phyloP scores from a whole-genome alignment of 2,113 vertebrate species.

The Gambusia holbrooki region DNA sequence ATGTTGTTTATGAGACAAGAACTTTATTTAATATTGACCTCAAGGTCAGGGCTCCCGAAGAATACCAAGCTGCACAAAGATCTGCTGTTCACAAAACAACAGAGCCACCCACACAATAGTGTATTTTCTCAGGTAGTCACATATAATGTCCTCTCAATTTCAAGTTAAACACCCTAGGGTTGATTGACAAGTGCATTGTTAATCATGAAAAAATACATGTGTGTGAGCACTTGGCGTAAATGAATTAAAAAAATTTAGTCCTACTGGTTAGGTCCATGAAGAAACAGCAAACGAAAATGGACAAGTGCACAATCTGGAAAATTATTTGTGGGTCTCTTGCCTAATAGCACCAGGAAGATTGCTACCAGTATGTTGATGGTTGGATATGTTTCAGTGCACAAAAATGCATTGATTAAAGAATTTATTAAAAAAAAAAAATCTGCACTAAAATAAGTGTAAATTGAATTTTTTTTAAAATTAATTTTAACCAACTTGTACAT shows the following conservation, averaged over 20 bases:
- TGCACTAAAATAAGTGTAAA: no score
- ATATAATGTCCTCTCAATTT: constrained; percentile 18
- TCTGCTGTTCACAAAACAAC: constrained; percentile 43
- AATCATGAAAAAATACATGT: not conserved
- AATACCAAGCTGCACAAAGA: constrained; percentile 25
- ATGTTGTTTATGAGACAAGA: constrained; percentile 45
- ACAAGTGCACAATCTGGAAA: not conserved
- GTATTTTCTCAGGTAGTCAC: constrained; percentile 43
- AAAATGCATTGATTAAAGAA: not conserved
- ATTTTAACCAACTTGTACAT: no score
- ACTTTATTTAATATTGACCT: constrained; percentile 48
- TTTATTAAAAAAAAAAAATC: no score
- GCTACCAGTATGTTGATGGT: not conserved
- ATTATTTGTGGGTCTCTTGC: not conserved
- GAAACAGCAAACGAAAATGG: not conserved
- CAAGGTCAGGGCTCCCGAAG: constrained; percentile 34
- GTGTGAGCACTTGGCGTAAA: constrained; percentile 15
- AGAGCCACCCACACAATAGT: constrained; percentile 33
- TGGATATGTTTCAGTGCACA: not conserved
- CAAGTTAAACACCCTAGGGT: constrained; percentile 12
- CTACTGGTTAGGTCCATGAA: not conserved
- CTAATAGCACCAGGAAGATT: not conserved
- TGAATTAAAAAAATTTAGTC: constrained; percentile 19
- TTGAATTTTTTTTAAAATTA: no score
- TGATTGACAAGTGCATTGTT: constrained; percentile 6